Base-by-base conservation (phyloP, 2,797 vertebrate species). In the Botia almorhae region DNA sequence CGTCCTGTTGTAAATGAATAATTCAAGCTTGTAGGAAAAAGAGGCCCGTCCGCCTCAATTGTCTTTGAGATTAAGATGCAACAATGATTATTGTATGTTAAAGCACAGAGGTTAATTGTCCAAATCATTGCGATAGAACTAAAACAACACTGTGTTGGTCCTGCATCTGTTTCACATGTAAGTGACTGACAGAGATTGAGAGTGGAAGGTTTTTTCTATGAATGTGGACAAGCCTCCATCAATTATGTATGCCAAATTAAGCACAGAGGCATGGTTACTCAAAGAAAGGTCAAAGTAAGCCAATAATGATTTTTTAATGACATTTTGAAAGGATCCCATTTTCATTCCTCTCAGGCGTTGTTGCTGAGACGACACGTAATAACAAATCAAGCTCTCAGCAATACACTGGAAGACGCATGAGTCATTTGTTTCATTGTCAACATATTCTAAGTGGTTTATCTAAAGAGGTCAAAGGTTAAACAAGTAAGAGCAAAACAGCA, bases 301-400 rank as follows among this genome's bases (percentile, higher is more conserved):
- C 89, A 90, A 91, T 91, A 92, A 93, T 93, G 90, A 91, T 90
- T 90, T 92, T 92, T 91, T 92, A 90, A 93, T 92, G 91, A 90
- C 81, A 81, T 87, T 84, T 81, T 87, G 83, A 91, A 89, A 91
- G 87, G 86, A 86, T 83, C 84, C 82, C 85, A 90, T 91, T 92
- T 88, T 83, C 88, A 83, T 86, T 85, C 84, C 80, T 81, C 82
- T 86, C 88, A 87, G 74, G 82, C 83, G 67, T 85, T 83, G 79
- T 82, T 85, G 80, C 82, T 88, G 83, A 82, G 74, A 64, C 63
- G 75, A 87, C 81, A 83, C 73, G 83, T 83, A 82, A 83, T 83
- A 87, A 84, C 84, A 84, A 83, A 84, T 83, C 82, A 86, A 74
- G 81, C 64, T 56, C 50, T 83, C 68, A 56, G 75, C 29, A 74